Evolutionary conservation across 2,888 invertebrate genomes (phyloP).

Genomic region (Macrophya annulata): DNA sequence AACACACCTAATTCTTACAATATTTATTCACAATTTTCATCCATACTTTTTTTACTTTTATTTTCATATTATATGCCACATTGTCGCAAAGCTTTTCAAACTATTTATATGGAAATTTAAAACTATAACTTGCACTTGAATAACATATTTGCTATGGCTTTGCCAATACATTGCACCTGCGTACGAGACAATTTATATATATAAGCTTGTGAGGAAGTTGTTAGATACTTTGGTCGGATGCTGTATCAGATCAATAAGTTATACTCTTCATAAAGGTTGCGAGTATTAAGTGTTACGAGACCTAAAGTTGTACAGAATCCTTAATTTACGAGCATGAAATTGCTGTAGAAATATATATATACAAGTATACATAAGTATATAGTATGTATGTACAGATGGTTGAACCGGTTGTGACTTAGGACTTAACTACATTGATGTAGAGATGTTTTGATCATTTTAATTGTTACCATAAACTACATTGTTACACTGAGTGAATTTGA

Average conservation of each 20-base stretch:
- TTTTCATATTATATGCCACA: not conserved
- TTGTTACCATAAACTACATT: conserved; percentile 25
- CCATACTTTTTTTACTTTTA: not conserved
- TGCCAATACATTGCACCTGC: conserved; percentile 45
- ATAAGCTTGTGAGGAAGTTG: conserved; percentile 11
- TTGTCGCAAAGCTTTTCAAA: conserved; percentile 4
- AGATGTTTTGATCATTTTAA: conserved; percentile 44
- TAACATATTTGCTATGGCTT: conserved; percentile 35
- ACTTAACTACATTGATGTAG: not conserved
- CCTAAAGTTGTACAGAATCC: not conserved
- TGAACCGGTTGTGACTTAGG: not conserved
- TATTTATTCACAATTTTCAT: conserved; percentile 27
- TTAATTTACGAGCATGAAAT: not conserved
- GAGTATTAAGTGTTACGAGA: not conserved
- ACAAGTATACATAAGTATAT: not conserved
- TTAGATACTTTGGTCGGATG: not conserved
- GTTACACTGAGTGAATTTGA: not conserved
- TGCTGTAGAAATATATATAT: not conserved
- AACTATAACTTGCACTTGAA: conserved; percentile 41
- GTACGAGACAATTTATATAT: conserved; percentile 39
- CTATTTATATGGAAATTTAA: conserved; percentile 51
- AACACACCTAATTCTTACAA: conserved; percentile 1
- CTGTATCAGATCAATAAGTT: conserved; percentile 18
- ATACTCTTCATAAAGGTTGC: not conserved
- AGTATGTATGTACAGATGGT: not conserved